Base-by-base conservation (phyloP, 1,140 invertebrate species). In the Solenopsis invicta region DNA sequence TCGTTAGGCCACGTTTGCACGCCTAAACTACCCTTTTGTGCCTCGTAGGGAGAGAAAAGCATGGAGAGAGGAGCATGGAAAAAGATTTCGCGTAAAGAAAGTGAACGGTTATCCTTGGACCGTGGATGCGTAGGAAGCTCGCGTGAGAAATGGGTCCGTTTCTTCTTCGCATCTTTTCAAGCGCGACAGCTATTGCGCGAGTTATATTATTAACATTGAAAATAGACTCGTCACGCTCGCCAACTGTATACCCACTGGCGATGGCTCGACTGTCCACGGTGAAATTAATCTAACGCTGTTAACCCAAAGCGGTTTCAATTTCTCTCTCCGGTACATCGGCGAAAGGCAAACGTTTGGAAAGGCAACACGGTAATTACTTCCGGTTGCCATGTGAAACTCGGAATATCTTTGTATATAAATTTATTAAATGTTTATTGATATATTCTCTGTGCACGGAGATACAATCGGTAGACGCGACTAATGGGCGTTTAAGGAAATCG, bases 21-120 rank as follows among this genome's bases (percentile, higher is more conserved):
- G 87, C 72, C 61, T 78, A 77, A 78, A 10, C 62, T 84, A 66
- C 48, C 64, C 81, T 86, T 90, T 90, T 90, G 86, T 90, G 45
- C 59, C 21, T 18, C 24, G 10, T 37, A 52, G 61, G 74, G 78
- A n/a, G 87, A 87, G 75, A 69, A 54, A 45, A 21, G 6, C n/a
- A n/a, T n/a, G 24, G 48, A 21, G n/a, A 21, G 6, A 2, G 16
- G 24, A 9, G 54, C n/a, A 34, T 48, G 54, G 37, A 66, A 66
- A 76, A 48, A 67, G 54, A 66, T 86, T 37, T 48, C 12, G 10
- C 75, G 45, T 16, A 74, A 72, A 87, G 72, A 50, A 59, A 13
- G 18, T 12, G 52, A 24, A 54, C 18, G 41, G n/a, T n/a, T n/a
- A n/a, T n/a, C n/a, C n/a, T n/a, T n/a, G n/a, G n/a, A n/a, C 29